Conservation (phyloP, 2,113 vertebrate genomes). For the Bufo bufo region DNA sequence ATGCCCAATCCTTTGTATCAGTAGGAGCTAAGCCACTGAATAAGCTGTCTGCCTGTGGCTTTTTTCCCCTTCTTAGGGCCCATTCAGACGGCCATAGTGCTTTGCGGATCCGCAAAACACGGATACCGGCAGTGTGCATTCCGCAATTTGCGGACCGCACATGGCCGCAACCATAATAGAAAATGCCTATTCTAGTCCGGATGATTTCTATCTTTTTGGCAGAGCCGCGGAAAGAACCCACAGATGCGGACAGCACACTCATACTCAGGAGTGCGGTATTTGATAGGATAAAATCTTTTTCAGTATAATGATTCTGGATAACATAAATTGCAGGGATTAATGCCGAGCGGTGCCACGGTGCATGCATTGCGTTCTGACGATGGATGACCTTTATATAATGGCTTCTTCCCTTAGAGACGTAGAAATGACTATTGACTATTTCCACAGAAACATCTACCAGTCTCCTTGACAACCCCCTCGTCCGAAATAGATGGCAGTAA, state of each 20-base stretch:
- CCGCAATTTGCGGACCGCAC: too few relatives aligned
- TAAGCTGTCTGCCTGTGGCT: too few relatives aligned
- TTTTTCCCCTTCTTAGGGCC: too few relatives aligned
- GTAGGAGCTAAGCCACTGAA: too few relatives aligned
- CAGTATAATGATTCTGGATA: not conserved
- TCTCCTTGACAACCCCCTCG: slow-evolving; percentile 16
- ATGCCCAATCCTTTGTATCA: too few relatives aligned
- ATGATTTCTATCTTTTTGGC: too few relatives aligned
- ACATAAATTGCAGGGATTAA: not conserved
- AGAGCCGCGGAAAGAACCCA: not conserved
- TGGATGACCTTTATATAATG: slow-evolving; percentile 9
- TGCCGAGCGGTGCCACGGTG: not conserved
- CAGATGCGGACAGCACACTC: not conserved
- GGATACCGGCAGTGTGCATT: too few relatives aligned
- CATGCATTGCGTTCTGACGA: not conserved
- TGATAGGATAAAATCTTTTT: not conserved
- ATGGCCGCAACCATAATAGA: too few relatives aligned
- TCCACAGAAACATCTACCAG: slow-evolving; percentile 1
- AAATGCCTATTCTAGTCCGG: too few relatives aligned
- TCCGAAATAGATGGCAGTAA: not conserved
- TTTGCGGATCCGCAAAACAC: too few relatives aligned
- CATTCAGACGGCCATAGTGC: too few relatives aligned
- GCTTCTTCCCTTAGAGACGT: not conserved
- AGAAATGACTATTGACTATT: slow-evolving; percentile 24
- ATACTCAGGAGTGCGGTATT: not conserved